Evolutionary conservation across 2,888 invertebrate genomes (phyloP).

Genomic region (Panzeria rudis): DNA sequence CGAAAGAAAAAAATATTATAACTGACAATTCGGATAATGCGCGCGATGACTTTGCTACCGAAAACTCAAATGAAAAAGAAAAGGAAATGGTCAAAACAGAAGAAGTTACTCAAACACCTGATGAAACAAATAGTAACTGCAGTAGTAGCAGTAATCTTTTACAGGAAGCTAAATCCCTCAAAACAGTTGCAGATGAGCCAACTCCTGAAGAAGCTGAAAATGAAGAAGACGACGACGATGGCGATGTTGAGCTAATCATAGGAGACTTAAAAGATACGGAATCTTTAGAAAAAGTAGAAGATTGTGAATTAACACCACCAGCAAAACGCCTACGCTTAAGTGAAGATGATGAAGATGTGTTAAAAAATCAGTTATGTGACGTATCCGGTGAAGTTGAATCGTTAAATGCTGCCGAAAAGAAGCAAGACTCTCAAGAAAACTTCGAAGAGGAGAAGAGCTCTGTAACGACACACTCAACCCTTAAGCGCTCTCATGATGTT

Average conservation of each 20-base stretch:
- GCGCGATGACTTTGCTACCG: constrained; percentile 78
- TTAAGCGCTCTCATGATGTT: constrained; percentile 65
- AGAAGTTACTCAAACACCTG: constrained; percentile 52
- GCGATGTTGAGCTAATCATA: constrained; percentile 70
- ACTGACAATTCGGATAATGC: constrained; percentile 81
- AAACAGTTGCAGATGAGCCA: constrained; percentile 47
- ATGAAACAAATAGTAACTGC: constrained; percentile 78
- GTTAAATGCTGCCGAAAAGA: constrained; percentile 27
- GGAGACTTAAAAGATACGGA: constrained; percentile 70
- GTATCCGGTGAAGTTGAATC: not conserved
- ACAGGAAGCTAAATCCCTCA: constrained; percentile 75
- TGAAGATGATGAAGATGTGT: constrained; percentile 62
- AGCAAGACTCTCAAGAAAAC: constrained; percentile 28
- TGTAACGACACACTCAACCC: not conserved
- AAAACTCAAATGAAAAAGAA: constrained; percentile 40
- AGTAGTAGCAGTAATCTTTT: constrained; percentile 79
- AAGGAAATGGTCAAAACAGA: constrained; percentile 36
- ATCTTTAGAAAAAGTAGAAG: constrained; percentile 60
- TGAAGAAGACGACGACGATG: constrained; percentile 72
- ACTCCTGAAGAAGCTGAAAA: constrained; percentile 65
- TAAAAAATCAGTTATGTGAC: constrained; percentile 57
- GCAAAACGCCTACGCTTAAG: constrained; percentile 75
- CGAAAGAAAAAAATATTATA: constrained; percentile 60
- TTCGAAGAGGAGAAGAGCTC: not conserved
- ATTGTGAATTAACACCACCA: constrained; percentile 73